Evolutionary conservation across 2,797 vertebrate species (phyloP), one percentile per base, ranked within the genome.

Genomic region (Thripadectes ignobilis): DNA sequence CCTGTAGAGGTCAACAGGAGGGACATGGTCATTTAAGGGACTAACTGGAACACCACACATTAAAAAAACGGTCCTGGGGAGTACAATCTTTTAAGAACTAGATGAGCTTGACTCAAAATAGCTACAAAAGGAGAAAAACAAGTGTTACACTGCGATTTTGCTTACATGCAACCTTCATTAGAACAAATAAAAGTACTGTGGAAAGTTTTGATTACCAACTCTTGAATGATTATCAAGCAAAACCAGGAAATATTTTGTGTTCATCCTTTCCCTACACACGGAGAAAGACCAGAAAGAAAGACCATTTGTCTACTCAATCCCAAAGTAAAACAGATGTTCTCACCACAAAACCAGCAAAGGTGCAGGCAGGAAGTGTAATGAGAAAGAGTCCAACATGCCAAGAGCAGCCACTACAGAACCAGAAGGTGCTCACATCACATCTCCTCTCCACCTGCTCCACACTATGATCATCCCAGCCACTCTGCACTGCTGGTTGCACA

Each of bases 391-490:
- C 59, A 32, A 30, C 11, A 66, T 0, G 6, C 15, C 65, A 51
- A 41, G 27, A 59, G n/a, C 27, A 73, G n/a, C 21, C 34, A 11
- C 8, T 19, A 5, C n/a, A 54, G 52, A 14, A 23, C 0, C 6
- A 27, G 63, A 22, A 22, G 1, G 10, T 6, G 18, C 20, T 48
- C 51, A 7, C 7, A 26, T 2, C 12, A 39, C 21, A 65, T 18
- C 32, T 65, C 2, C 45, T 65, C 46, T 39, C 22, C 48, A 27
- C 15, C 20, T 52, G 17, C 45, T 12, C 54, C 10, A 10, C 1
- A 15, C 58, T 49, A 9, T 3, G 36, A 20, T 24, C 0, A 0
- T n/a, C 14, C 5, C 67, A 26, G 61, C 1, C 9, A 14, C 55
- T 62, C 38, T 34, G 39, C 62, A 69, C 12, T 57, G 67, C 61